Evolutionary conservation across 1,140 invertebrate species (phyloP).

Genomic region (Drosophila sproati): DNA sequence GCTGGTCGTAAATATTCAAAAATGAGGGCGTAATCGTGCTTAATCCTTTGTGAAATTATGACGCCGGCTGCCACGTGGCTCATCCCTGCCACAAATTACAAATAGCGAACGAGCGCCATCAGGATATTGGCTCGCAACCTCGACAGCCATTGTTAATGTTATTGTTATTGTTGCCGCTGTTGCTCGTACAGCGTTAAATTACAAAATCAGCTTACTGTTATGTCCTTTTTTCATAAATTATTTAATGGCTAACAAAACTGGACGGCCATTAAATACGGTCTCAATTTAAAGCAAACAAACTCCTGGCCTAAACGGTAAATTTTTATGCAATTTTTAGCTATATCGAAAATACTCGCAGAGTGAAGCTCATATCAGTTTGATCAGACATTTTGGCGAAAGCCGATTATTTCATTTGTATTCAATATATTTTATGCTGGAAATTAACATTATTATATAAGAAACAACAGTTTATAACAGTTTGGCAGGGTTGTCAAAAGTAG

Average conservation of each 20-base stretch:
- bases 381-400: not conserved
- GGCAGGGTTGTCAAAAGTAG: slow-evolving; percentile 2
- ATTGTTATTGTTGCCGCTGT: slow-evolving; percentile 19
- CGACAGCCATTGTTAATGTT: slow-evolving; percentile 4
- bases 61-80: slow-evolving; percentile 44
- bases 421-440: slow-evolving; percentile 36
- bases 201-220: slow-evolving; percentile 55
- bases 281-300: not conserved
- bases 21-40: slow-evolving; percentile 79
- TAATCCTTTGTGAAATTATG: slow-evolving; percentile 83
- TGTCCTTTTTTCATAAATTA: slow-evolving; percentile 64
- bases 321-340: slow-evolving; percentile 15
- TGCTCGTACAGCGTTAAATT: slow-evolving; percentile 78
- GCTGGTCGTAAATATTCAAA: slow-evolving; percentile 78
- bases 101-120: slow-evolving; percentile 38
- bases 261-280: slow-evolving; percentile 43
- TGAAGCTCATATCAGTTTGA: slow-evolving; percentile 25
- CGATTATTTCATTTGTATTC: slow-evolving; percentile 20
- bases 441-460: slow-evolving; percentile 15
- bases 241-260: slow-evolving; percentile 59
- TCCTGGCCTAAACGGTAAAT: slow-evolving; percentile 23
- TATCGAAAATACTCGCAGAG: not conserved
- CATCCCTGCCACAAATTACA: slow-evolving; percentile 64
- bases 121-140: slow-evolving; percentile 65
- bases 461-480: not conserved